A percentile compares a stretch with the other conserved stretches of the same genome.
phyloP scores from a whole-genome alignment of 2,113 vertebrate species.

The Lutjanus erythropterus region DNA sequence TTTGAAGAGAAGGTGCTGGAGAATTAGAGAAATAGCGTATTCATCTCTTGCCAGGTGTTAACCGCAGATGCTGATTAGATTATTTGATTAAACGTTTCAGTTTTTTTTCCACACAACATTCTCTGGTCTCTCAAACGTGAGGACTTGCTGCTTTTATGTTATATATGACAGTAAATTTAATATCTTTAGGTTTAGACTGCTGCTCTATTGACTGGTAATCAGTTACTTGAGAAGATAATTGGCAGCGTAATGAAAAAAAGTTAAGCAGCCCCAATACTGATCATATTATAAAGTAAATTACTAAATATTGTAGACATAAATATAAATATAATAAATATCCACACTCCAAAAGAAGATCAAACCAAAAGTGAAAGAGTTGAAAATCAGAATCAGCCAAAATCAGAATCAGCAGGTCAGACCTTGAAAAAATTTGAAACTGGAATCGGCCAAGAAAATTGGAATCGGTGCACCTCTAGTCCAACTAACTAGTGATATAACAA shows the following conservation, averaged over 20 bases:
- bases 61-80: not conserved
- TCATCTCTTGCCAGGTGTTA: not conserved
- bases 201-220: too few species aligned
- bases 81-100: not conserved
- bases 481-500: not conserved
- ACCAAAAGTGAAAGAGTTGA: not conserved
- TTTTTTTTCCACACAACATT: not conserved
- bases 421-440: too few species aligned
- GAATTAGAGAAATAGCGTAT: not conserved
- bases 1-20: not conserved
- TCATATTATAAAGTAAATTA: not conserved
- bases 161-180: too few species aligned
- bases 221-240: not conserved
- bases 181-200: too few species aligned
- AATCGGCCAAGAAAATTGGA: too few species aligned
- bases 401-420: too few species aligned
- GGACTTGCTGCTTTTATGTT: too few species aligned
- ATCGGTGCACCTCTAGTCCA: not conserved
- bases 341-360: not conserved
- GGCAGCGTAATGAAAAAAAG: not conserved
- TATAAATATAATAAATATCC: too few species aligned
- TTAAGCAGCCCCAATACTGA: not conserved
- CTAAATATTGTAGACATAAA: not conserved
- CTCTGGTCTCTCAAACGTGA: not conserved
- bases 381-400: too few species aligned